phyloP scores from a whole-genome alignment of 2,113 vertebrate species.

The Eurypyga helias region DNA sequence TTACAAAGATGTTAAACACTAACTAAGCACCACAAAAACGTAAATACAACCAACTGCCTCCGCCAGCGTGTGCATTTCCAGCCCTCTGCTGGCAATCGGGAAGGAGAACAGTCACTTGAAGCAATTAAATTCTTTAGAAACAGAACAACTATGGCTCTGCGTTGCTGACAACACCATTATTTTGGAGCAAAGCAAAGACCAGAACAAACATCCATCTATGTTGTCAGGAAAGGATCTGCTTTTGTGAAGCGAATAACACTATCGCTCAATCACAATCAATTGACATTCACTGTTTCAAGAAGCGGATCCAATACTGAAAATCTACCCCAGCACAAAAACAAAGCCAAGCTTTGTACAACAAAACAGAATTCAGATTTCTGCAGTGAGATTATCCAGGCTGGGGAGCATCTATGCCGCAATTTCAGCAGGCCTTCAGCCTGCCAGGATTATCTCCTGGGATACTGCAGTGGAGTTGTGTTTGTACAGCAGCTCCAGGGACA shows the following conservation, averaged over 20 bases:
- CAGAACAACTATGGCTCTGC: not conserved
- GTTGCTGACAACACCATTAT: not conserved
- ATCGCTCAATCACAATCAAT: not conserved
- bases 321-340: not conserved
- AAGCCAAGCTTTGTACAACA: not conserved
- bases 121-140: not conserved
- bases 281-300: not conserved
- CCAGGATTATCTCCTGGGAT: not conserved
- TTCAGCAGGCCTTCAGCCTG: not conserved
- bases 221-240: not conserved
- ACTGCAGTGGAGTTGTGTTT: not conserved
- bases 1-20: not conserved
- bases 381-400: not conserved
- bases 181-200: not conserved
- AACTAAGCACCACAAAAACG: not conserved
- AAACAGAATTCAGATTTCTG: not conserved
- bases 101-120: not conserved
- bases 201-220: not conserved
- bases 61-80: not conserved
- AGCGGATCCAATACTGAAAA: not conserved
- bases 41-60: not conserved
- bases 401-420: not conserved
- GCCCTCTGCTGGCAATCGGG: slow-evolving; percentile 1
- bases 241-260: not conserved
- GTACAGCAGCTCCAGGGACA: not conserved